Percentiles rank a stretch among this genome's conserved stretches.
Evolutionary conservation across 2,888 invertebrate species (phyloP).

Genomic region (Ernsta delagoae): DNA sequence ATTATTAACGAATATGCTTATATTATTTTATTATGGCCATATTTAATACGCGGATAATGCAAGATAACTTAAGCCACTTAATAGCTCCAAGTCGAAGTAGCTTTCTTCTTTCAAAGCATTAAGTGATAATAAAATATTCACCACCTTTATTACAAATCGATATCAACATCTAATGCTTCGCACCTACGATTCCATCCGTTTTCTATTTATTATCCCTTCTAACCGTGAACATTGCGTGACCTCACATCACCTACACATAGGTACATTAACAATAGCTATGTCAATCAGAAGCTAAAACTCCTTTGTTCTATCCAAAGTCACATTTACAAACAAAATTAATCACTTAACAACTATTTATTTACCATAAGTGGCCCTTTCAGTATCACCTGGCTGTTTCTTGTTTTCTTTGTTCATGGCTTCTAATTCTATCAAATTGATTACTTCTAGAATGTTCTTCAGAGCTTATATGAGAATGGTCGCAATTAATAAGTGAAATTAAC

Average conservation of each 20-base stretch:
- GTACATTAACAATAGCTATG: not conserved
- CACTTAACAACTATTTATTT: constrained; percentile 1
- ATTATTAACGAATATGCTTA: too few relatives aligned
- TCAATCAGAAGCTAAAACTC: constrained; percentile 13
- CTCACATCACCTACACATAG: not conserved
- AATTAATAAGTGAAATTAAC: too few relatives aligned
- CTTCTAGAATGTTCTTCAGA: not conserved
- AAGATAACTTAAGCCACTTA: too few relatives aligned
- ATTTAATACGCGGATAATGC: too few relatives aligned
- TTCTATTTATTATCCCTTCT: constrained; percentile 8
- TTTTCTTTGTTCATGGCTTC: not conserved
- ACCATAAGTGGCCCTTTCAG: not conserved
- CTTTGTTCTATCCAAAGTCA: constrained; percentile 15
- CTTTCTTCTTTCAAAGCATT: not conserved
- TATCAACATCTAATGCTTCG: not conserved
- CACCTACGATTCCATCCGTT: constrained; percentile 4
- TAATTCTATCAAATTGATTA: not conserved
- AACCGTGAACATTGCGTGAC: constrained; percentile 7
- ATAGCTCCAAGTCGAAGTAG: not conserved
- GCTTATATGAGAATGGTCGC: not conserved
- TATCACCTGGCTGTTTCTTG: not conserved
- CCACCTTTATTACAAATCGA: not conserved
- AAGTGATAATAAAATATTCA: constrained; percentile 2
- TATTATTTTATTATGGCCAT: too few relatives aligned
- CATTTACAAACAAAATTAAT: constrained; percentile 6